Evolutionary conservation across 2,113 vertebrate genomes (phyloP).

Genomic region (Hippoglossus stenolepis): DNA sequence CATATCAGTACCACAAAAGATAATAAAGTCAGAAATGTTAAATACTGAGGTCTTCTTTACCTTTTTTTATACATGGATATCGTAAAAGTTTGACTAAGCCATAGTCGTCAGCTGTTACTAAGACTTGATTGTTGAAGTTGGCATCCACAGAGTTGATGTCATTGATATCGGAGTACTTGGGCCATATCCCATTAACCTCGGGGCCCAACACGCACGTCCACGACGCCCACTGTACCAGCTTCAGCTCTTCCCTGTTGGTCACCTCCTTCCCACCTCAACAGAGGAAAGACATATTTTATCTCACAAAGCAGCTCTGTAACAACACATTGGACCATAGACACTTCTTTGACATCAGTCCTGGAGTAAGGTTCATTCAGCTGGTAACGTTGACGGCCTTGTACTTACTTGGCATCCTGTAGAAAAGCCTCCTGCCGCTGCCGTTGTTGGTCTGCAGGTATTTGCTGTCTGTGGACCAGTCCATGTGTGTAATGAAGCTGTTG

Average conservation of each 20-base stretch:
- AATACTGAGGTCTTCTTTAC: slow-evolving; percentile 72
- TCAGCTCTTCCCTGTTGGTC: slow-evolving; percentile 93
- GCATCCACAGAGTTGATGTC: slow-evolving; percentile 98
- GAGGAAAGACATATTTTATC: slow-evolving; percentile 46
- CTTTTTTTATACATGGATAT: slow-evolving; percentile 96
- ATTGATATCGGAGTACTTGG: slow-evolving; percentile 95
- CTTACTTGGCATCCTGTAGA: slow-evolving; percentile 97
- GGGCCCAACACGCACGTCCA: slow-evolving; percentile 96
- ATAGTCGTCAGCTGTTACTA: slow-evolving; percentile 97
- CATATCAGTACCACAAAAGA: background rate
- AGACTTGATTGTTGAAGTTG: slow-evolving; percentile 94
- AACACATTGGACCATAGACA: background rate
- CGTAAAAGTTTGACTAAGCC: slow-evolving; percentile 96
- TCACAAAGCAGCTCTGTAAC: slow-evolving; percentile 40
- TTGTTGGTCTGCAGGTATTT: slow-evolving; percentile 97
- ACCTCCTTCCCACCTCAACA: slow-evolving; percentile 95
- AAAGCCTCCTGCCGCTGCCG: slow-evolving; percentile 90
- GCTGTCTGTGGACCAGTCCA: slow-evolving; percentile 98
- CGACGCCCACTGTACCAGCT: slow-evolving; percentile 93
- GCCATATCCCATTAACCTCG: slow-evolving; percentile 98
- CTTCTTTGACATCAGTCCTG: background rate
- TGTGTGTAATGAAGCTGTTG: slow-evolving; percentile 95
- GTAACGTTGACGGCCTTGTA: background rate
- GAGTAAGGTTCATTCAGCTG: background rate
- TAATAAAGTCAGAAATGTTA: background rate